Evolutionary conservation across 2,888 invertebrate genomes (phyloP), one percentile per base, ranked within the genome.

Genomic region (Tachystola acroxantha): DNA sequence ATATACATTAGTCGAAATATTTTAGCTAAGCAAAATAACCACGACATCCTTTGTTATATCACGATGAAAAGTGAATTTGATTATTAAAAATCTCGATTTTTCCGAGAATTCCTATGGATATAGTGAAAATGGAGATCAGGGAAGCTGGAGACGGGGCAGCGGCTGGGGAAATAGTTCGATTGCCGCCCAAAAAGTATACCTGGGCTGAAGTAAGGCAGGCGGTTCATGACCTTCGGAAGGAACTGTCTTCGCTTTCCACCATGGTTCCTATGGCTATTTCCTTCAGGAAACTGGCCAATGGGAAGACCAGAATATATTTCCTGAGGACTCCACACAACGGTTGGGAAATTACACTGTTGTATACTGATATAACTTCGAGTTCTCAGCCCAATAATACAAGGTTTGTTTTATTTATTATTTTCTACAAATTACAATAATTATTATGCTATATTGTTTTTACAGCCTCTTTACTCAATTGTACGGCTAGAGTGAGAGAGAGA

Each of bases 321-420:
- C 88, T 98, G 43, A 93, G 96, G 52, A 94, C 94, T 12, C 95
- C 95, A 0, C 93, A 93, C 34, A 95, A 94, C 59, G 94, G 94
- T 10, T 94, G 96, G 91, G 97, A 97, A 73, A 95, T 95, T 2
- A 97, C 96, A 0, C 78, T 97, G 7, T 81, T 97, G 1, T 97
- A 93, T 62, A 92, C 94, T 0, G 97, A 97, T 70, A 90, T 97
- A n/a, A 90, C 91, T 31, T 88, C 88, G 39, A 88, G 87, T n/a
- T 78, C 82, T 44, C 88, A 89, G 45, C 81, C 90, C 6, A 89
- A 79, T 46, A 88, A 81, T 43, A 64, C 79, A 22, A 80, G 88
- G 84, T 81, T 49, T 43, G 56, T 56, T 27, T 25, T 27, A 11
- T 7, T 10, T 32, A 11, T 28, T 16, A 4, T 16, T 16, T n/a